Evolutionary conservation across 1,140 invertebrate species (phyloP).

Genomic region (Sminthurinus signatus): DNA sequence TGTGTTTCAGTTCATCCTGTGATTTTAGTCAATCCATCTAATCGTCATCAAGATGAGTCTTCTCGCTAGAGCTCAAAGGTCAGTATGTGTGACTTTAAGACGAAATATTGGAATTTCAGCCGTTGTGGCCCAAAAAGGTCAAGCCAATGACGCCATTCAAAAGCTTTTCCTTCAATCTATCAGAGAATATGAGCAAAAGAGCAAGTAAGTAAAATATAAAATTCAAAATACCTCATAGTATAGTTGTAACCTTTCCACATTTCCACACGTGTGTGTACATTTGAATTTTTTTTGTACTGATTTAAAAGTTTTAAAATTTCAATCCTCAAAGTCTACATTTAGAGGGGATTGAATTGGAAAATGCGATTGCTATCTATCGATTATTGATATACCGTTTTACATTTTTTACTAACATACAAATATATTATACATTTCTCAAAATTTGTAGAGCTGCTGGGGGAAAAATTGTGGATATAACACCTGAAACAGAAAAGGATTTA

Average conservation of each 20-base stretch:
- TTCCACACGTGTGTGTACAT: no score
- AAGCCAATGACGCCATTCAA: constrained; percentile 81
- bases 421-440: background rate
- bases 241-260: no score
- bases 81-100: constrained; percentile 17
- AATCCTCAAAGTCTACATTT: background rate
- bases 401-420: background rate
- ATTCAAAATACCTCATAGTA: background rate
- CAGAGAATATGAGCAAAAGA: constrained; percentile 74
- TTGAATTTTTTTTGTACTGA: no score
- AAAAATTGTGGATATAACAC: constrained; percentile 71
- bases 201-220: constrained; percentile 51
- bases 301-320: background rate
- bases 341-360: background rate
- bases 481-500: constrained; percentile 64
- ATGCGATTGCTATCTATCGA: no score
- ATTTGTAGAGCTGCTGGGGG: constrained; percentile 54
- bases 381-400: background rate
- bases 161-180: constrained; percentile 90
- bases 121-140: constrained; percentile 57
- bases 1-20: background rate
- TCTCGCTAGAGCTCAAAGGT: constrained; percentile 18
- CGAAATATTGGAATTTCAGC: constrained; percentile 39
- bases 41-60: constrained; percentile 31
- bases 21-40: background rate